Percentiles rank a stretch among this genome's conserved stretches.
Evolutionary conservation across 2,113 vertebrate species (phyloP).

Genomic region (Scytalopus superciliaris): DNA sequence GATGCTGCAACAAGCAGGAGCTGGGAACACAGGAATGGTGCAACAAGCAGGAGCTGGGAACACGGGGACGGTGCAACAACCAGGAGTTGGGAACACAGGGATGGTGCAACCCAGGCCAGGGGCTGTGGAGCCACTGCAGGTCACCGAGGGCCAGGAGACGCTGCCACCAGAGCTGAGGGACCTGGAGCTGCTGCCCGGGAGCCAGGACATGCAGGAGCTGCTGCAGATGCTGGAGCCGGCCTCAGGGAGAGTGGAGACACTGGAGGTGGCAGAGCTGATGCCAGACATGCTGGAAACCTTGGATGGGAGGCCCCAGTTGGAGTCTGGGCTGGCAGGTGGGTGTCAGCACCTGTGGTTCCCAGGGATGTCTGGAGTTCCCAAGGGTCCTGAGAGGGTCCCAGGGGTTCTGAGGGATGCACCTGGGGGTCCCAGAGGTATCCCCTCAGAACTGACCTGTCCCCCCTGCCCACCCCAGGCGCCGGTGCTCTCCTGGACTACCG

Average conservation of each 20-base stretch:
- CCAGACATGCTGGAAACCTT: fast-evolving
- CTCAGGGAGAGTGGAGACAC: fast-evolving
- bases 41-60: too few relatives aligned
- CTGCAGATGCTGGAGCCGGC: background rate
- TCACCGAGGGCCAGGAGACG: background rate
- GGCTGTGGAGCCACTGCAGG: background rate
- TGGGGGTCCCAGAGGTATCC: background rate
- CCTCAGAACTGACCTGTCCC: background rate
- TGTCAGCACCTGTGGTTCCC: background rate
- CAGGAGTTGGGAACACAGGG: background rate
- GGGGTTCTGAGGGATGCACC: background rate
- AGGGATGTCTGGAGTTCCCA: background rate
- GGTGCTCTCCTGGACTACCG: fast-evolving
- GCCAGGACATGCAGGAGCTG: background rate
- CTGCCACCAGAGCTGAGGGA: background rate
- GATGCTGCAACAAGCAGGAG: too few relatives aligned
- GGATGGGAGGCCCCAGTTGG: background rate
- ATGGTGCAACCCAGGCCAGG: fast-evolving
- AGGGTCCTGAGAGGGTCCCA: background rate
- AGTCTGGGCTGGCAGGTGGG: background rate
- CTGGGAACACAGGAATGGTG: too few relatives aligned
- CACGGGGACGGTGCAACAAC: too few relatives aligned
- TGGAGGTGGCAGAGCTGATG: background rate
- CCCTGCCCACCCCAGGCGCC: background rate
- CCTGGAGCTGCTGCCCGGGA: background rate